These are phyloP conservation scores for Metopia argyrocephala DNA, from an alignment of 2,888 invertebrate genomes.

Conservation along the genomic window DNA sequence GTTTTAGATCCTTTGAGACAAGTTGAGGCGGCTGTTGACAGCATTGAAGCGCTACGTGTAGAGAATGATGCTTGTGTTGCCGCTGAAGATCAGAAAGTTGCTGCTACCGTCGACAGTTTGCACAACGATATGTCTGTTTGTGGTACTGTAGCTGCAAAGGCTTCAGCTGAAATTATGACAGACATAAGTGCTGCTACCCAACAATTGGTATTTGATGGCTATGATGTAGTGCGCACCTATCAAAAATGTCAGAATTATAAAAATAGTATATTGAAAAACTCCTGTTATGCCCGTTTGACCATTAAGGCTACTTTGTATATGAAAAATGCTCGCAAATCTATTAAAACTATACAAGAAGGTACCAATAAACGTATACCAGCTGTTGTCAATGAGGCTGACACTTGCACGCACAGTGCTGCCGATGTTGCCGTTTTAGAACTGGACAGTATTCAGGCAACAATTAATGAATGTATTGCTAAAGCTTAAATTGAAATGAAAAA, in stretches of 20 bases:
- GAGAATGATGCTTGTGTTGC: conserved; percentile 68
- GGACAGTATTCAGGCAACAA: conserved; percentile 61
- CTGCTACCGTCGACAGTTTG: conserved; percentile 62
- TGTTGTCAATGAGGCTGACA: conserved; percentile 67
- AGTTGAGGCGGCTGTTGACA: conserved; percentile 67
- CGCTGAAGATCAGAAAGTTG: conserved; percentile 66
- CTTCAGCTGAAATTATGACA: conserved; percentile 68
- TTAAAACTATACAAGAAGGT: conserved; percentile 69
- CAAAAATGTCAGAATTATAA: conserved; percentile 68
- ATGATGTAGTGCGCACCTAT: conserved; percentile 64
- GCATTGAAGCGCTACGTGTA: conserved; percentile 68
- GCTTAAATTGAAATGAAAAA: background rate
- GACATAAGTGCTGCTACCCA: conserved; percentile 70
- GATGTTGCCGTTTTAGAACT: conserved; percentile 67
- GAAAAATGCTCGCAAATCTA: conserved; percentile 66
- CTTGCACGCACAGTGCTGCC: conserved; percentile 69
- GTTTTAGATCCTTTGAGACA: conserved; percentile 69
- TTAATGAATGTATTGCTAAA: conserved; percentile 66
- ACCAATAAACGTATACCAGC: conserved; percentile 69
- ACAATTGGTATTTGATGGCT: conserved; percentile 70
- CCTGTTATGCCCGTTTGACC: conserved; percentile 68
- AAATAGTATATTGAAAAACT: conserved; percentile 56
- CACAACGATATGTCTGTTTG: conserved; percentile 69
- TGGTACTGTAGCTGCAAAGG: conserved; percentile 68
- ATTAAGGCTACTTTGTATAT: conserved; percentile 67